Evolutionary conservation across 1,140 invertebrate species (phyloP), one percentile per base, ranked within the genome.

Genomic region (Scaptomyza montana): DNA sequence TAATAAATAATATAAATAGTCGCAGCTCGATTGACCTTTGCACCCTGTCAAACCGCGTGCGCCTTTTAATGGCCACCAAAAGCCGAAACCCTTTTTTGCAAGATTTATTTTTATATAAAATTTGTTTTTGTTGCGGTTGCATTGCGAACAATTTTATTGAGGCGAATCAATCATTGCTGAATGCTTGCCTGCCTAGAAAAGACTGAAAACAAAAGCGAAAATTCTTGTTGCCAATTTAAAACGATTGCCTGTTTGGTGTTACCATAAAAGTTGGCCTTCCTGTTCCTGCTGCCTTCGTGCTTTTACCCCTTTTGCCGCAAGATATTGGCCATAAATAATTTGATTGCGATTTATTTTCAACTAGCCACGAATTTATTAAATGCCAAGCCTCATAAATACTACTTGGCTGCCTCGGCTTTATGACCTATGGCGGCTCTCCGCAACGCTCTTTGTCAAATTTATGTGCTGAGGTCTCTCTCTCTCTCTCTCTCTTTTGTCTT

Each of bases 321-420:
- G 8, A 59, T 36, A 7, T 55, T 36, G 16, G 16, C 45, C 16
- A 78, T 82, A 81, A 81, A 81, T 33, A 66, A 67, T 55, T 74
- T 54, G 64, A 74, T 74, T 69, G 64, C 70, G 67, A 84, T 89
- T 89, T 89, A 80, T 89, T 72, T 72, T 60, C 49, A 71, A 74
- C 81, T 80, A 87, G 77, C 51, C 74, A 75, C 65, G 79, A 80
- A 90, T 90, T 90, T 90, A 90, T 90, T 90, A 90, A 90, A 90
- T 90, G 72, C 70, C 72, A 64, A 61, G 62, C 41, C 60, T 70
- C 69, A 79, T 84, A 90, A 86, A 90, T 80, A 74, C 63, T 57
- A 74, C 62, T 57, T 54, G 54, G 21, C 10, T 36, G 50, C 28
- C 73, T 64, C 75, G 67, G 67, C 67, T 90, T 90, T 90, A 90